Evolutionary conservation across 2,888 invertebrate species (phyloP), one percentile per base, ranked within the genome.

Genomic region (Aleiodes testaceus): DNA sequence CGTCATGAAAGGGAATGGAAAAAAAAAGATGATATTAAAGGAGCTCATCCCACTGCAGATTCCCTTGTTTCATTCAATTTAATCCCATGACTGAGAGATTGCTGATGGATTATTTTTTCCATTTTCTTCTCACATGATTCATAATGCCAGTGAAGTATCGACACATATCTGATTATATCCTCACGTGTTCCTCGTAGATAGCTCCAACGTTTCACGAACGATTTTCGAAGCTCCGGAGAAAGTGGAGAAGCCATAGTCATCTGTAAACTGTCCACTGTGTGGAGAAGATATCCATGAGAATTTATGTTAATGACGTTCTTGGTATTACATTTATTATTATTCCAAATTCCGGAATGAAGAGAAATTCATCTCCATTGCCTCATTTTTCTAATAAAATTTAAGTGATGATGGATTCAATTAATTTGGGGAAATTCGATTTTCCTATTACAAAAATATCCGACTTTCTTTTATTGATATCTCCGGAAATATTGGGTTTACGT

Each of bases 221-320:
- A 47, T 45, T 63, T 44, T 22, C 47, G 47, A 22, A 18, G 44
- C 20, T 52, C 22, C 55, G 61, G 74, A 70, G 74, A 72, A 72
- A 69, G 72, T 72, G 73, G 53, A 67, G 49, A 65, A 55, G 22
- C 22, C 3, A n/a, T 55, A 36, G 50, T 52, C 52, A 42, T 53
- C 12, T 26, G 16, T 59, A 45, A 45, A 49, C 50, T 70, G 61
- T 55, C 45, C 14, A 49, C 9, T 72, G 77, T 77, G 77, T 77
- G 63, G 75, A 78, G 81, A 81, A 79, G 81, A 79, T 78, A 77
- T 74, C 76, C 69, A 63, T 44, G 7, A 22, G 20, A 66, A 69
- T 75, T 74, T 79, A 81, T 83, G 82, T 81, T 82, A 83, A 82
- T 77, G 78, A 78, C 16, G 11, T 44, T 16, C 12, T 3, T 9